Evolutionary conservation across 2,888 invertebrate species (phyloP), one percentile per base, ranked within the genome.

Genomic region (Branchellion lobata): DNA sequence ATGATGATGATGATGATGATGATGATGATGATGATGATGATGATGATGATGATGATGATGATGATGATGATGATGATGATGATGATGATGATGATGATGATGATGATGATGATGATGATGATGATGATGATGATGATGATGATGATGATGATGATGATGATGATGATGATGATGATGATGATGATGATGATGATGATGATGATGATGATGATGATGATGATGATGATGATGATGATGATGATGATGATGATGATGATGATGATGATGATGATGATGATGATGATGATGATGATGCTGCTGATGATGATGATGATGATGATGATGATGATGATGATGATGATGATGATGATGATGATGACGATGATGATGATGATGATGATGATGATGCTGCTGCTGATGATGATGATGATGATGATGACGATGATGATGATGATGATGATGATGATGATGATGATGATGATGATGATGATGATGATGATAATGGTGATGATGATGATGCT

Each of bases 111-210:
- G 65, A 68, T 47, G 65, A 73, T 36, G 73, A 73, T 3, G 73
- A 40, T 73, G 73, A 21, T 14, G 73, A 1, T 36, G 40, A 1
- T 73, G 36, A 0, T 73, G 73, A 40, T 73, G 73, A 33, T 51
- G 79, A 68, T 31, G 68, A 31, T 68, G 72, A 47, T 53, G 79
- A 29, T 68, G 79, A 47, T 57, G 53, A n/a, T 77, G 77, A 61
- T 31, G 61, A 61, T 61, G 77, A 61, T 61, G 77, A 77, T 77
- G 77, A 33, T 77, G 77, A 33, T 77, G 77, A 77, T 77, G 65
- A 65, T 77, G 65, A 77, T 65, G 34, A 33, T 77, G 65, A 33
- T 77, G 65, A 65, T 65, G 65, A 65, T 65, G 65, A 77, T 65
- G 65, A 77, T 77, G 65, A 77, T 61, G 68, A 65, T 65, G 65